Conservation (phyloP, 2,113 vertebrate genomes). For the Phaethon lepturus region DNA sequence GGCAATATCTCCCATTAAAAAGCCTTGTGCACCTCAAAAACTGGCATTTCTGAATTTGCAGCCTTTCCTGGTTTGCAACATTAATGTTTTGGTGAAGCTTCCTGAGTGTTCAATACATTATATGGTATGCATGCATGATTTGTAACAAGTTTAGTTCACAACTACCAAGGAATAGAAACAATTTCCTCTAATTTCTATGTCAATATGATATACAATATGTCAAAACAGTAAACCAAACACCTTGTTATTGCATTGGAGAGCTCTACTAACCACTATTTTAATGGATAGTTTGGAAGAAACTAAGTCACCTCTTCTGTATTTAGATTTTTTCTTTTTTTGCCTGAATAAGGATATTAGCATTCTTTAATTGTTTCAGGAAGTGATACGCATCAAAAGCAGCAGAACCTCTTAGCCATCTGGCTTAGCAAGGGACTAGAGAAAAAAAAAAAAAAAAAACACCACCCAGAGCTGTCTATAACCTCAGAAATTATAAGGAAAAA, state of each 20-base stretch:
- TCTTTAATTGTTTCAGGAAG: not conserved
- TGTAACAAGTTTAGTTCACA: not conserved
- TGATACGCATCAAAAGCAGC: not conserved
- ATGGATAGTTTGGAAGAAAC: not conserved
- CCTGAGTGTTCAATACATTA: not conserved
- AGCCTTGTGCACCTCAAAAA: not conserved
- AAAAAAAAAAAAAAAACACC: not conserved
- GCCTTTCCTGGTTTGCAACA: not conserved
- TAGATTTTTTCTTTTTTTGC: not conserved
- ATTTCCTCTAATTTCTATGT: not conserved
- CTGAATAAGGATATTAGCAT: not conserved
- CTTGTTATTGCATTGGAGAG: not conserved
- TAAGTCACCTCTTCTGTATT: not conserved
- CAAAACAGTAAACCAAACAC: not conserved
- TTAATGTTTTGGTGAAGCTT: not conserved
- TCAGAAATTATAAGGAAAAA: not conserved
- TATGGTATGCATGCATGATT: rapidly evolving
- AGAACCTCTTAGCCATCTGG: not conserved
- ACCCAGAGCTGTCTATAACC: not conserved
- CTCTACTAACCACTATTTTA: not conserved
- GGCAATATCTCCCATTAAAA: not conserved
- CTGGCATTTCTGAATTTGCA: not conserved
- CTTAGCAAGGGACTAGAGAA: not conserved
- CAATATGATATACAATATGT: not conserved
- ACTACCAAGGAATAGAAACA: not conserved